Evolutionary conservation across 2,113 vertebrate genomes (phyloP), one percentile per base, ranked within the genome.

Genomic region (Oncorhynchus keta): DNA sequence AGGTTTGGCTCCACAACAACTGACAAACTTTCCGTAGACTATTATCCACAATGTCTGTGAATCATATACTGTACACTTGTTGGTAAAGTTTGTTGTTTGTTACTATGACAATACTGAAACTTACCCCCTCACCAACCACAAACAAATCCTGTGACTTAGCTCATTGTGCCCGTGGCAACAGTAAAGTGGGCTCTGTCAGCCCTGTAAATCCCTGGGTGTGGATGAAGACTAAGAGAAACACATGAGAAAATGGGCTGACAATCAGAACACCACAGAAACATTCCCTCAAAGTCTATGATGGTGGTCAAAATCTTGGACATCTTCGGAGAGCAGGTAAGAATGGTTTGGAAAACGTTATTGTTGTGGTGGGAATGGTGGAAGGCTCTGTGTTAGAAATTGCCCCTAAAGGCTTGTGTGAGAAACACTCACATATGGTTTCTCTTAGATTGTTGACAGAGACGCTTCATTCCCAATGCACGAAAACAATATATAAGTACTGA

Each of bases 51-150:
- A n/a, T 18, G 24, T 49, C 5, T 12, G 14, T 55, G 51, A 18
- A 55, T 55, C 51, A 55, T 55, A 18, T 55, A 12, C 67, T 67
- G 83, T 91, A 55, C 51, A 55, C 16, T 18, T 55, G 51, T 55
- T 55, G 51, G 51, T 5, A 55, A 8, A 3, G 4, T 55, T 16
- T 55, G 28, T 28, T 70, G 64, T 73, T 85, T 77, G 89, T 90
- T 85, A 80, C 90, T 81, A 77, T 86, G 87, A 80, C 85, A 76
- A 85, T 81, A 45, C 75, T 79, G 67, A 84, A 90, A 91, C 89
- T 91, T 78, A 87, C 57, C 16, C 67, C 74, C 26, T 35, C 73
- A 51, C 45, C 86, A 82, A 89, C 79, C 68, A 69, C 85, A 91
- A 90, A 91, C 89, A 92, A 78, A 88, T 61, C 75, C 68, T 26